Base-by-base conservation (phyloP, 2,113 vertebrate genomes). In the Crotalus horridus region DNA sequence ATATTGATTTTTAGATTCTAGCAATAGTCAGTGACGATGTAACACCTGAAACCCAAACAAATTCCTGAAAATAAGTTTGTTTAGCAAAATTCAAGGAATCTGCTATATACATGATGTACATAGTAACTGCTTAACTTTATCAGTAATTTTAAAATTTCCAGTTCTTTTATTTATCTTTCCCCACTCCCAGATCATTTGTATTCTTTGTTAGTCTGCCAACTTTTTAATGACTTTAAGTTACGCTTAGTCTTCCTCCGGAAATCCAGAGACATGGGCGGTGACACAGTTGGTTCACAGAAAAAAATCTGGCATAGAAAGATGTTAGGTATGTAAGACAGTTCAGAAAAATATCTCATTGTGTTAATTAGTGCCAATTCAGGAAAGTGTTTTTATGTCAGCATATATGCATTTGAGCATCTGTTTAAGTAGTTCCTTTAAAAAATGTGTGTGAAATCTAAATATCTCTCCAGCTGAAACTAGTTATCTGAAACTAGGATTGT, bases 21-120 rank as follows among this genome's bases (percentile, higher is more conserved):
- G 59, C 46, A 81, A 13, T 90, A 43, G 74, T 93, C 90, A 91
- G 23, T 85, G 85, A 91, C 54, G 81, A 88, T 90, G 61, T 59
- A 58, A 90, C 29, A 90, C 81, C 81, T 90, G 92, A 89, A 87
- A 90, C 74, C 46, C 81, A 93, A 87, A 93, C 92, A 90, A 90
- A 90, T 90, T 93, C 53, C 92, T 90, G 81, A 89, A 90, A 90
- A 86, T 86, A 87, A 54, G 46, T 89, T 81, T 81, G 33, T 90
- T 23, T 56, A 64, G 13, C 21, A 51, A 53, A 93, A 61, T 90
- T 90, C 81, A 87, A 43, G 55, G 92, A 90, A 90, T 33, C 3
- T 61, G 53, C n/a, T 64, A 64, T 90, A 48, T 33, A 54, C 29
- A 90, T 43, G 61, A 90, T 90, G 48, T 43, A 24, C 33, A 87